Percentiles rank a stretch among this genome's conserved stretches.
Evolutionary conservation across 2,113 vertebrate genomes (phyloP).

Genomic region (Ceuthmochares aereus): DNA sequence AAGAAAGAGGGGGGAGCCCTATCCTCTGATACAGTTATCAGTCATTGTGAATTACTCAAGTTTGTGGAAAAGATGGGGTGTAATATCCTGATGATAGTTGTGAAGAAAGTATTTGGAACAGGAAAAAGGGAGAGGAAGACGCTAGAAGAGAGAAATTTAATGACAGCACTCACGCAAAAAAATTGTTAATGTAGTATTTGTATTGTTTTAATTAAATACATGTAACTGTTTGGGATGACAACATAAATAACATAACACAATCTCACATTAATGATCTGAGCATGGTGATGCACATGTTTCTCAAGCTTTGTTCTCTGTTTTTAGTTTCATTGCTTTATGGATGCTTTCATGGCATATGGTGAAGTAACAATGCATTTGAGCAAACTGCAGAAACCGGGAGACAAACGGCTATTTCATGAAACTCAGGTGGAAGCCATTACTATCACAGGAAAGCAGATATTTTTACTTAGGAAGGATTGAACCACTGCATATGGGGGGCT

Average conservation of each 20-base stretch:
- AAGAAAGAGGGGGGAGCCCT: neutral
- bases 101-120: conserved; percentile 10
- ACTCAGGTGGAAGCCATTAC: neutral
- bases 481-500: neutral
- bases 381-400: neutral
- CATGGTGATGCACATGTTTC: neutral
- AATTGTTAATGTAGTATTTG: neutral
- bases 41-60: neutral
- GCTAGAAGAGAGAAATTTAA: neutral
- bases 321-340: neutral
- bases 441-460: neutral
- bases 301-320: neutral
- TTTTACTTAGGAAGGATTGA: neutral
- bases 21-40: neutral
- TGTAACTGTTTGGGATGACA: neutral
- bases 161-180: neutral
- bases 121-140: neutral
- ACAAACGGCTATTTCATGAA: neutral
- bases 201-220: neutral
- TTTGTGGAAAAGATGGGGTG: neutral
- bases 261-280: neutral
- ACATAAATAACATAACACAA: neutral
- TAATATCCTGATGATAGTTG: conserved; percentile 1
- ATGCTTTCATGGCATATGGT: fast-evolving
- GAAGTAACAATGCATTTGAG: neutral